Evolutionary conservation across 2,113 vertebrate genomes (phyloP), one percentile per base, ranked within the genome.

Genomic region (Epinephelus cyanopodus): DNA sequence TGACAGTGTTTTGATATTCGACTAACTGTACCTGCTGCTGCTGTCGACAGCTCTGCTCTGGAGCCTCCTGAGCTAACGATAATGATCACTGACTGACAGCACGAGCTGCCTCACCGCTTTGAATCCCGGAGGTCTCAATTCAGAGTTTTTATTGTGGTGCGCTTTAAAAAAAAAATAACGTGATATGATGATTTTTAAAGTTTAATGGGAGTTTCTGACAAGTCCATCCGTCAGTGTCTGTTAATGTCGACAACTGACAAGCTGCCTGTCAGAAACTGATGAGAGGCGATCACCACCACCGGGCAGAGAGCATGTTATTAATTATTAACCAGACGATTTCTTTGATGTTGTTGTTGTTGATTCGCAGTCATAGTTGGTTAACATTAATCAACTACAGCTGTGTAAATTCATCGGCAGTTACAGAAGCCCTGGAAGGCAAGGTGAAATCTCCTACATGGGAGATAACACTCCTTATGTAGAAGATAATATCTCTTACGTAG

Each of bases 231-330:
- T 67, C 70, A 64, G 23, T 70, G 58, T 84, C 60, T 79, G 56
- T 77, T 50, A 54, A 15, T 33, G 23, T 39, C 37, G 4, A 74
- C 58, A 52, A 57, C 79, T 53, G 50, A 50, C 19, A 61, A 79
- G 54, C 76, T 47, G 12, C 63, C 72, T 87, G 87, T 77, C 78
- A 84, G 39, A 77, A 73, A 65, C 2, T 74, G 77, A 69, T 10
- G 11, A 53, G 54, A 78, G 29, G 58, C n/a, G 45, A 52, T 47
- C 68, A 33, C 50, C 53, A 27, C 13, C 9, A 3, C 52, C 19
- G 47, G 21, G 21, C 50, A 67, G 13, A 61, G 17, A 68, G 25
- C 8, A 18, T 12, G 50, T 52, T 45, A 61, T 72, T 37, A 37
- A 37, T 37, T 37, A 37, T 37, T 37, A 37, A 37, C 33, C 33